Evolutionary conservation across 2,797 vertebrate genomes (phyloP).

Genomic region (Odontamblyopus rebecca): DNA sequence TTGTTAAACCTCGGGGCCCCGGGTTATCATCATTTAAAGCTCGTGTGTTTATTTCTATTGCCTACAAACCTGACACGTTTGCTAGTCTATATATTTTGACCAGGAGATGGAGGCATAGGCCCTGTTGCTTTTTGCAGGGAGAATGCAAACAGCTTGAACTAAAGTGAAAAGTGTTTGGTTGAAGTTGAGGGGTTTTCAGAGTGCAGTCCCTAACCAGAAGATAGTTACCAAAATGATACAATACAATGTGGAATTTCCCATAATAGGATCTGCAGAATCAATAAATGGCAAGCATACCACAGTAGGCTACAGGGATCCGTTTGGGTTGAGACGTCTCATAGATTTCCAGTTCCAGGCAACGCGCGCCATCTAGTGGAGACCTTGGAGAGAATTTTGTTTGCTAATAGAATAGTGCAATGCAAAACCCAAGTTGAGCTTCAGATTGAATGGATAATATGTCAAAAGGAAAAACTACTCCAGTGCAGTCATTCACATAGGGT

Average conservation of each 20-base stretch:
- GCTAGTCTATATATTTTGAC: not conserved
- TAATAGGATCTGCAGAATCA: not conserved
- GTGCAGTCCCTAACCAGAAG: conserved; percentile 3
- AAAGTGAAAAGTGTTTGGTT: not conserved
- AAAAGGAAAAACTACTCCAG: conserved; percentile 85
- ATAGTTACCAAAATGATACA: not conserved
- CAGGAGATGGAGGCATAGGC: not conserved
- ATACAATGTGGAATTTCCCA: not conserved
- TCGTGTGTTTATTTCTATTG: conserved; percentile 1
- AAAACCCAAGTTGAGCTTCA: no score
- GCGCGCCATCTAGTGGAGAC: conserved; percentile 64
- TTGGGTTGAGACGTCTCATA: not conserved
- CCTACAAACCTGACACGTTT: not conserved
- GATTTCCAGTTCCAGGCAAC: conserved; percentile 33
- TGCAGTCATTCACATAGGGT: conserved; percentile 74
- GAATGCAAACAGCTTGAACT: not conserved
- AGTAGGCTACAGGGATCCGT: not conserved
- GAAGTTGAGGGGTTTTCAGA: not conserved
- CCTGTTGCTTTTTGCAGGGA: not conserved
- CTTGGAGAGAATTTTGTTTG: no score
- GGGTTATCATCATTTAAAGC: not conserved
- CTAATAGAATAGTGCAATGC: no score
- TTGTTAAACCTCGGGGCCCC: conserved; percentile 5
- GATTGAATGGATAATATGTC: conserved; percentile 80
- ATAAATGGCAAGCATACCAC: conserved; percentile 1